phyloP scores from a whole-genome alignment of 2,113 vertebrate species.

The Erythrocebus patas region DNA sequence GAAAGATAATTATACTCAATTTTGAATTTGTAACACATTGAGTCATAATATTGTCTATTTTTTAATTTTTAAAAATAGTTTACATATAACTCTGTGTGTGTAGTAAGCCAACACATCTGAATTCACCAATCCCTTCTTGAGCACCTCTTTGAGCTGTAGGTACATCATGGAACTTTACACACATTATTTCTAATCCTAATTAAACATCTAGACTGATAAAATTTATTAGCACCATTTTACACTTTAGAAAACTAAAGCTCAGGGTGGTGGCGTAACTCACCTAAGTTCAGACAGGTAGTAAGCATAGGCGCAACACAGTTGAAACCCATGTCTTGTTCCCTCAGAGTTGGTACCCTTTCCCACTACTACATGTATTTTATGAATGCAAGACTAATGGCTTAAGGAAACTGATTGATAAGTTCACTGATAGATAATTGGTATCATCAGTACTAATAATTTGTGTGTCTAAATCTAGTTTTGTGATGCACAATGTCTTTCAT shows the following conservation, averaged over 20 bases:
- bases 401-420: neutral
- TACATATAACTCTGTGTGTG: neutral
- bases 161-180: neutral
- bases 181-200: neutral
- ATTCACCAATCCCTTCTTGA: neutral
- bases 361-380: neutral
- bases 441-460: neutral
- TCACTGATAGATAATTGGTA: neutral
- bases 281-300: neutral
- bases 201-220: neutral
- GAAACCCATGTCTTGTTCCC: neutral
- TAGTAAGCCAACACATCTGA: neutral
- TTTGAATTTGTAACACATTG: neutral
- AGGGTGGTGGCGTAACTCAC: neutral
- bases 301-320: neutral
- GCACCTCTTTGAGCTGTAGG: neutral
- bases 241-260: neutral
- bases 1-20: neutral
- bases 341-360: neutral
- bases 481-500: neutral
- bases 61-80: neutral
- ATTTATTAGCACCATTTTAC: neutral
- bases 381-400: neutral
- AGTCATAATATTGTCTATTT: neutral
- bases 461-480: neutral